Evolutionary conservation across 2,888 invertebrate genomes (phyloP), one percentile per base, ranked within the genome.

Genomic region (Cryptocephalus primarius): DNA sequence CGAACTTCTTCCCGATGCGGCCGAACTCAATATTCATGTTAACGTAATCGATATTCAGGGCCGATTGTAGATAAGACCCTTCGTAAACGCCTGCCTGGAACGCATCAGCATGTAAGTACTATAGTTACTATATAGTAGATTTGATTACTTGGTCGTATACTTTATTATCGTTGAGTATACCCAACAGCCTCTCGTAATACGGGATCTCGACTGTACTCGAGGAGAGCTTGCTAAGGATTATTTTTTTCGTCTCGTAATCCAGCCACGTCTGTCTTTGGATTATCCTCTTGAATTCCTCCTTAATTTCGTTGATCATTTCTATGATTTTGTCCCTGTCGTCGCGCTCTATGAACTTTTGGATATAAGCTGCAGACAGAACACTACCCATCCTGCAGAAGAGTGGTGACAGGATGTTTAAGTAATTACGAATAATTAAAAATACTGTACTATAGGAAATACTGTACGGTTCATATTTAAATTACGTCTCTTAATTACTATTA

Each of bases 1-100:
- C 48, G 12, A 54, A 36, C n/a, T 11, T n/a, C 12, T 4, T 36
- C 36, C 36, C 12, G 11, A 36, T 11, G n/a, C 12, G n/a, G n/a
- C 11, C 36, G 12, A 36, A 36, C 12, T 36, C 36, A 11, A 36
- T 4, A 36, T 36, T 36, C 11, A 12, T 36, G 12, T 36, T 36
- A 11, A 36, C 12, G 11, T 12, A 36, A 12, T 36, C 12, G 12
- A 36, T 36, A 11, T 36, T n/a, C 12, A 36, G 6, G 2, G 36
- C 2, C 36, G 12, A 36, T 11, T 36, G 11, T 4, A 36, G 36
- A 6, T 36, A 36, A 22, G 22, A 22, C 22, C 22, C 22, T 22
- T 22, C 22, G 22, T 22, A 22, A 2, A 22, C 22, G 22, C 22
- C 22, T 6, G 22, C 22, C 22, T 22, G 22, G 22, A 22, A 22